Conservation (phyloP, 2,113 vertebrate genomes). For the Sylvietta virens region DNA sequence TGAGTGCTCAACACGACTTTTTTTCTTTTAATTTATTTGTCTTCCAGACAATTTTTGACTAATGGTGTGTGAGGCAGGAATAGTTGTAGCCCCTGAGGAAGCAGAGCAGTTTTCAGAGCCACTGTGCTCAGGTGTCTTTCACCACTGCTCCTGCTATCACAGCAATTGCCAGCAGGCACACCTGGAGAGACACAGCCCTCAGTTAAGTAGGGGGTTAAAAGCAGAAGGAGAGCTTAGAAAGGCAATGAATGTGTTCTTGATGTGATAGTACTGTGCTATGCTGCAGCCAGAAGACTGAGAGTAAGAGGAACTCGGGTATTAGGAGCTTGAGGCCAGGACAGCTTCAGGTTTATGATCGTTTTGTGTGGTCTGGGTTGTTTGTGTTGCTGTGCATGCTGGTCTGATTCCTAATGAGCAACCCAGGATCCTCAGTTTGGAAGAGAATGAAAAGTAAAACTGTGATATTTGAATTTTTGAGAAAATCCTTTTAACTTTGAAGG, state of each 20-base stretch:
- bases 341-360: neutral
- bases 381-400: neutral
- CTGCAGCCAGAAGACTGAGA: neutral
- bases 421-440: neutral
- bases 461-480: neutral
- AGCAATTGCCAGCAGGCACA: neutral
- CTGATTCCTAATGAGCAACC: neutral
- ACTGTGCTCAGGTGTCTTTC: neutral
- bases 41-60: neutral
- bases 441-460: neutral
- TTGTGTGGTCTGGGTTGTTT: accelerated
- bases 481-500: neutral
- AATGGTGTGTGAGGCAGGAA: accelerated
- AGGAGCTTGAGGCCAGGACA: neutral
- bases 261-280: accelerated
- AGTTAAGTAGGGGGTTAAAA: neutral
- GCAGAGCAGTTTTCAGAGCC: neutral
- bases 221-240: accelerated
- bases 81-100: neutral
- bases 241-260: accelerated
- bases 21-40: neutral
- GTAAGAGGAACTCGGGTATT: neutral
- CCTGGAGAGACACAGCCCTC: neutral
- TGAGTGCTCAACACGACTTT: neutral
- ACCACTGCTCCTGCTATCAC: neutral